Base-by-base conservation (phyloP, 2,113 vertebrate species). In the Pomatorhinus ruficollis region DNA sequence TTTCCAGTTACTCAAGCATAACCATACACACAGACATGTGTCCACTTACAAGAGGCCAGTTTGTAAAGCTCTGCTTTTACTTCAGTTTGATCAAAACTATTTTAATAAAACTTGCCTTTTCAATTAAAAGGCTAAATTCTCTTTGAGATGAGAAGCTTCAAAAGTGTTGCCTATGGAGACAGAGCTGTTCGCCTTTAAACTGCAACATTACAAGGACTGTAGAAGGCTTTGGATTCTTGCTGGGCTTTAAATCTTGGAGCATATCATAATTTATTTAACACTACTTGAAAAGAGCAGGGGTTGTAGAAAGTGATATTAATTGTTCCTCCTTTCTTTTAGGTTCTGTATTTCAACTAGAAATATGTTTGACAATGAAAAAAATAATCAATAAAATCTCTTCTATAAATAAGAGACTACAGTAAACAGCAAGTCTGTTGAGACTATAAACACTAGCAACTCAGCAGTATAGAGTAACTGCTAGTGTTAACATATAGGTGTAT, bases 171-270 rank as follows among this genome's bases (percentile, higher is more conserved):
- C 72, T 77, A 25, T 10, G 37, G 69, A 84, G 63, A 80, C 47
- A 70, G 85, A 87, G 11, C 23, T 92, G 52, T 68, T 94, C 94
- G n/a, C 30, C 47, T 95, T 96, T 95, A 93, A 96, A 96, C n/a
- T 80, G 31, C 8, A 85, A 23, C 44, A 64, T 87, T 69, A 61
- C 56, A 40, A 89, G 52, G 64, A n/a, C 14, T 40, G 44, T 22
- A n/a, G 63, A 93, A 89, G 37, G 22, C 44, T 93, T 93, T 77
- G 54, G 69, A 90, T 83, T 80, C 80, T 89, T 87, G 33, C 74
- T 85, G 60, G 49, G 61, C 61, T 92, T 95, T 95, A 91, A 97
- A 86, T 54, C 86, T 91, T 78, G 10, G 39, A 87, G 35, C 54
- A 53, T 37, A 42, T 69, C 8, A 61, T 69, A 7, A 87, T 87